These are phyloP conservation scores for Varecia variegata DNA, from an alignment of 2,797 vertebrate genomes.

Conservation along the genomic window DNA sequence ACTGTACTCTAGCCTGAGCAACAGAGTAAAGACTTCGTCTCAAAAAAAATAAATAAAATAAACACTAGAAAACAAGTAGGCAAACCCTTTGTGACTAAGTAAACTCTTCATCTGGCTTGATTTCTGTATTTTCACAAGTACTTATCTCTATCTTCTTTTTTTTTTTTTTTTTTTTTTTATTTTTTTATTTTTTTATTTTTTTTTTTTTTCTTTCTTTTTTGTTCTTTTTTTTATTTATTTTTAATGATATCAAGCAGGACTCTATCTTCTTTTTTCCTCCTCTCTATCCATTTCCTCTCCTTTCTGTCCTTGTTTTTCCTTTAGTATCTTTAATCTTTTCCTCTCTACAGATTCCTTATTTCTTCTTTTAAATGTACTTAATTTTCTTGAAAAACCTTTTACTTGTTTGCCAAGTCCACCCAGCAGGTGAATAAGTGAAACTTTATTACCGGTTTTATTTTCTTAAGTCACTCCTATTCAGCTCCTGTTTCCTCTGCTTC, in stretches of 20 bases:
- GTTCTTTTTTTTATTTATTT: too few species aligned
- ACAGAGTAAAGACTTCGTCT: neutral
- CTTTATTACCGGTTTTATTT: neutral
- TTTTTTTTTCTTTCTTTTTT: neutral
- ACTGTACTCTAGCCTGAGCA: neutral
- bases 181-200: neutral
- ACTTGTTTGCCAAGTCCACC: neutral
- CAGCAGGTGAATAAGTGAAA: neutral
- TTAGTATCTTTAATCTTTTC: neutral
- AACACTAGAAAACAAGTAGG: neutral
- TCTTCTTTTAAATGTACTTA: neutral
- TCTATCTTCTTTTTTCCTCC: neutral
- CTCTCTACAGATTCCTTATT: neutral
- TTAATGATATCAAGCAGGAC: too few species aligned
- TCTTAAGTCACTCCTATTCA: neutral
- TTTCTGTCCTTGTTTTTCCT: neutral
- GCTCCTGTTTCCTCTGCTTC: neutral
- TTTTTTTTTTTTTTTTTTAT: neutral
- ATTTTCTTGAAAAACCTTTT: conserved; percentile 31
- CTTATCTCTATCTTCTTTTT: neutral
- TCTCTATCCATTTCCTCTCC: neutral
- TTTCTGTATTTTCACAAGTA: neutral
- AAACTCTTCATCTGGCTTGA: neutral
- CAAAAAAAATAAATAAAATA: neutral
- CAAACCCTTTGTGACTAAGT: neutral